Percentiles rank a stretch among this genome's conserved stretches.
phyloP scores from a whole-genome alignment of 2,797 vertebrate genomes.

The Girardinus metallicus region DNA sequence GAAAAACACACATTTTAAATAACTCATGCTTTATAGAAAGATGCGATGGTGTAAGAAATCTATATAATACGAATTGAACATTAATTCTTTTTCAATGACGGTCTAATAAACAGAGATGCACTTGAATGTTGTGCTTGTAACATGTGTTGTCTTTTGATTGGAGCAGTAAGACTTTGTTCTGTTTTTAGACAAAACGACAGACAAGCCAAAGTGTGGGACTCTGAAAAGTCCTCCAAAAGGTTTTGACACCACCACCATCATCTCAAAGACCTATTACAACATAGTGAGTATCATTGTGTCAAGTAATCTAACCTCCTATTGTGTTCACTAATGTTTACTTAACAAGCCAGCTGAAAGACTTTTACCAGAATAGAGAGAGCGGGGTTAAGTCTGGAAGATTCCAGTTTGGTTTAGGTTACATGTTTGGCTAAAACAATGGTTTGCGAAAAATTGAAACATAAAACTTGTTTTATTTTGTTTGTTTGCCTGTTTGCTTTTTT shows the following conservation, averaged over 20 bases:
- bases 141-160: background rate
- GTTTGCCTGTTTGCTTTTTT: background rate
- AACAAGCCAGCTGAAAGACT: background rate
- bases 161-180: background rate
- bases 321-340: background rate
- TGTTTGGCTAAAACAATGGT: background rate
- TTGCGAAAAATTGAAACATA: background rate
- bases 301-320: background rate
- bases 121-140: background rate
- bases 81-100: too few species aligned
- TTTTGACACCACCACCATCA: constrained; percentile 89
- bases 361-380: background rate
- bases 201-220: constrained; percentile 86
- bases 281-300: constrained; percentile 85
- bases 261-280: constrained; percentile 98
- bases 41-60: background rate
- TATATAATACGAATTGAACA: background rate
- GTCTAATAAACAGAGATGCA: background rate
- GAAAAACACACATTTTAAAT: background rate
- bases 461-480: background rate
- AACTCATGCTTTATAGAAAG: too few species aligned
- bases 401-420: background rate
- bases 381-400: background rate
- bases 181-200: constrained; percentile 87
- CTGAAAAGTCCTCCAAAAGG: constrained; percentile 94